A percentile compares a stretch with the other conserved stretches of the same genome.
Evolutionary conservation across 2,888 invertebrate species (phyloP).

Genomic region (Aporophyla nigra): DNA sequence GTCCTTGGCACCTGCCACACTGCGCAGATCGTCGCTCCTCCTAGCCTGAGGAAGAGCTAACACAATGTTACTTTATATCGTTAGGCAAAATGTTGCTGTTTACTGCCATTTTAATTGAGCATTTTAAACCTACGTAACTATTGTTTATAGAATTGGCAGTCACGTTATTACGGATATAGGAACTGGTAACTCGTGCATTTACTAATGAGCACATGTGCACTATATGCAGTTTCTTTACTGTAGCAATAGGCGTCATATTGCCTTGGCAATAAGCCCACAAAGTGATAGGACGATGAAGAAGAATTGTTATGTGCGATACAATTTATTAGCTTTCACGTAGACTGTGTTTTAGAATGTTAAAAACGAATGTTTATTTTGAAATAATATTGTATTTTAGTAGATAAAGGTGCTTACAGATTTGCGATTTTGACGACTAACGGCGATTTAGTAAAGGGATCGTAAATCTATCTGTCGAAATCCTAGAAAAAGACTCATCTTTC

Average conservation of each 20-base stretch:
- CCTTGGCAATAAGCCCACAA: constrained; percentile 35
- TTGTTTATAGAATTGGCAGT: constrained; percentile 57
- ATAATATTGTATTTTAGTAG: constrained; percentile 32
- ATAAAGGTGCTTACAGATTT: constrained; percentile 33
- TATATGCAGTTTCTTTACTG: constrained; percentile 31
- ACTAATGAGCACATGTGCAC: constrained; percentile 28
- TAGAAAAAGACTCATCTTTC: background rate
- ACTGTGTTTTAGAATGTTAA: constrained; percentile 28
- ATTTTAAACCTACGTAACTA: constrained; percentile 22
- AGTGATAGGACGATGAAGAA: constrained; percentile 16
- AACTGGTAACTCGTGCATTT: constrained; percentile 18
- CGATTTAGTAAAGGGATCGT: background rate
- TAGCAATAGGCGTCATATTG: constrained; percentile 17
- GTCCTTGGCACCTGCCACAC: too few species aligned
- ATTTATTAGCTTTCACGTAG: constrained; percentile 51
- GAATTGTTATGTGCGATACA: constrained; percentile 32
- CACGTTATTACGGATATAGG: constrained; percentile 13
- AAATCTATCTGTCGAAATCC: background rate
- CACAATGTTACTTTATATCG: background rate
- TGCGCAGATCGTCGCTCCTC: background rate
- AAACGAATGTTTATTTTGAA: constrained; percentile 18
- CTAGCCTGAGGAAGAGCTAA: too few species aligned
- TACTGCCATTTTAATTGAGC: constrained; percentile 13
- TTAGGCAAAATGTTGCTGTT: constrained; percentile 6
- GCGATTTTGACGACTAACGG: background rate